Evolutionary conservation across 2,113 vertebrate genomes (phyloP).

Genomic region (Chaetodon auriga): DNA sequence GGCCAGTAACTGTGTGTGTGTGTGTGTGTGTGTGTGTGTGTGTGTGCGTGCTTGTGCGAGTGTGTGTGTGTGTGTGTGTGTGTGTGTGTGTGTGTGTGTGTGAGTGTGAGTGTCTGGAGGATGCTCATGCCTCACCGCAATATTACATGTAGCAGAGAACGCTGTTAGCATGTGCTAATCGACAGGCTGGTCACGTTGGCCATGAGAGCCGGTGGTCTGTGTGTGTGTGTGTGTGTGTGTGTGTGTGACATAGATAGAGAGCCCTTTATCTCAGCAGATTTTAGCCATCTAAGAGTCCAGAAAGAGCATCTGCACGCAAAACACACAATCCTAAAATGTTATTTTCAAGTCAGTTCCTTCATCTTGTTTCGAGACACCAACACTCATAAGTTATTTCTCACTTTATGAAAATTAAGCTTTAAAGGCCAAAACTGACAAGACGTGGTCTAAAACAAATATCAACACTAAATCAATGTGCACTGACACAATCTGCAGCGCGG

Average conservation of each 20-base stretch:
- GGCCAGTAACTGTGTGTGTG: slow-evolving; percentile 55
- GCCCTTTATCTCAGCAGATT: slow-evolving; percentile 61
- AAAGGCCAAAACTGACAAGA: not conserved
- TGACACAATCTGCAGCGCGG: not conserved
- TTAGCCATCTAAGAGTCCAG: slow-evolving; percentile 18
- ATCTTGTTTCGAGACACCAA: not conserved
- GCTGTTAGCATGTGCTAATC: slow-evolving; percentile 63
- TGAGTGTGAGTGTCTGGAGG: slow-evolving; percentile 41
- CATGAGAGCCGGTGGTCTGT: slow-evolving; percentile 49
- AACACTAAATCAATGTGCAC: not conserved
- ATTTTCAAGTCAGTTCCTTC: not conserved
- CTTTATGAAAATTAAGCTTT: not conserved
- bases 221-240: slow-evolving; percentile 13
- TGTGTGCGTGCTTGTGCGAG: slow-evolving; percentile 43
- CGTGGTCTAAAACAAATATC: not conserved
- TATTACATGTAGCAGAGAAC: slow-evolving; percentile 40
- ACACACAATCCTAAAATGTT: not conserved
- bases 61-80: slow-evolving; percentile 42
- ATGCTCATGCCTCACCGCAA: not conserved
- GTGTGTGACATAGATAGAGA: slow-evolving; percentile 50
- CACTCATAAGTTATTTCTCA: not conserved
- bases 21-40: slow-evolving; percentile 23
- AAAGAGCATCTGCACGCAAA: not conserved
- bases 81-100: slow-evolving; percentile 25
- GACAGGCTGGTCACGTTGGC: slow-evolving; percentile 73